Conservation (phyloP, 2,888 invertebrate species). For the Xanthorhoe designata region DNA sequence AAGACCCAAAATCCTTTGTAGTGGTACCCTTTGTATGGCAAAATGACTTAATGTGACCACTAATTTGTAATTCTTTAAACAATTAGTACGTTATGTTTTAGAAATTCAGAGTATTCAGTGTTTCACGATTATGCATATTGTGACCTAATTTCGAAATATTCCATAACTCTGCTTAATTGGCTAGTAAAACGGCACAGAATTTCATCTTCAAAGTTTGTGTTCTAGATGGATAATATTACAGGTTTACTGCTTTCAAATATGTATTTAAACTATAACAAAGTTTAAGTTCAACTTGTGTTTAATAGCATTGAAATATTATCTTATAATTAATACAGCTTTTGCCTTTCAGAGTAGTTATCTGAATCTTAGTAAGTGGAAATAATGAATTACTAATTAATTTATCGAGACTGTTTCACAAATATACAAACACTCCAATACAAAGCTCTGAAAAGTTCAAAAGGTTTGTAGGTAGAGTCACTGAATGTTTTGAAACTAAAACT, state of each 20-base stretch:
- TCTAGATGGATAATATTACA: constrained; percentile 1
- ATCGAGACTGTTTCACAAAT: too few species aligned
- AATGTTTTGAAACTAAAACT: constrained; percentile 2
- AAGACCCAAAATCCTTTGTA: background rate
- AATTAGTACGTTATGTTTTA: background rate
- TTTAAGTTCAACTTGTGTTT: background rate
- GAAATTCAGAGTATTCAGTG: background rate
- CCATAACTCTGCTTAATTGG: constrained; percentile 1
- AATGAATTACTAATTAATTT: too few species aligned
- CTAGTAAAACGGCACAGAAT: constrained; percentile 1
- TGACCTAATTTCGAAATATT: constrained; percentile 1
- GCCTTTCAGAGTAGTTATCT: too few species aligned
- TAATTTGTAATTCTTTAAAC: background rate
- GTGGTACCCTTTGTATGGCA: background rate
- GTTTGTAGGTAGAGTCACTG: background rate
- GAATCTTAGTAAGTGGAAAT: too few species aligned
- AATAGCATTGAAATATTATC: too few species aligned
- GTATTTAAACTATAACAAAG: background rate
- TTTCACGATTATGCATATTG: background rate
- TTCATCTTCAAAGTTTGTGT: constrained; percentile 9
- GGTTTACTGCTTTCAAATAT: constrained; percentile 3
- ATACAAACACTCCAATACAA: background rate
- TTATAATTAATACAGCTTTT: too few species aligned
- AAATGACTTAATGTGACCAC: background rate
- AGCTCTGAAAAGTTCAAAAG: constrained; percentile 1